Evolutionary conservation across 1,140 invertebrate genomes (phyloP), one percentile per base, ranked within the genome.

Genomic region (Drosophila nigromelanica): DNA sequence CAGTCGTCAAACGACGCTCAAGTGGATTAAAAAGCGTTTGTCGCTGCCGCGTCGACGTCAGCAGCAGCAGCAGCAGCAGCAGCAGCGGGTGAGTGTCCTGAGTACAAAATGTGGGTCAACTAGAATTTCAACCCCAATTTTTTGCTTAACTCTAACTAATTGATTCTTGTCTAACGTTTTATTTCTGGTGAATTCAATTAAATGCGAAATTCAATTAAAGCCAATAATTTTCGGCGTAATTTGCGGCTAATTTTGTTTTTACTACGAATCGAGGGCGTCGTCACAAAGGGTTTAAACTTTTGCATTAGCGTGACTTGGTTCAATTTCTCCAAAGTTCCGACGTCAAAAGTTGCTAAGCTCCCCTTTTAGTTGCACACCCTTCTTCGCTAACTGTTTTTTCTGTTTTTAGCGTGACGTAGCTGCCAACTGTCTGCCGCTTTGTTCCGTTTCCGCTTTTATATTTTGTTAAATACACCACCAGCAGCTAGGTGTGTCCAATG

Each of bases 21-120:
- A 89, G 55, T 89, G 83, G 83, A 89, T 89, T 74, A 89, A 68
- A 43, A 81, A 81, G 61, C 83, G 83, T 33, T 70, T 89, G 48
- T 33, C 75, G 61, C 73, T 85, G 33, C 68, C 81, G 45, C 77
- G 62, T 50, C 64, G 81, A 55, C 70, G 68, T 18, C 67, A 51
- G 1, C 66, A 62, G 27, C 39, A 39, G 15, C 52, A 45, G 27
- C 39, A 39, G 15, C 52, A 45, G 21, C 45, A 18, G 18, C 18
- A 33, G 21, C 63, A 59, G 42, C 50, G 71, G 71, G 71, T 73
- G 37, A 73, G 71, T 56, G 71, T 73, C 56, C 64, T 62, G 40
- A 47, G 48, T 47, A 5, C 40, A 7, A 14, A 64, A 85, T 68
- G 40, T 80, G 62, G 81, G 81, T 85, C 81, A 83, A 73, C 74